These are phyloP conservation scores for Coracias cyanogaster DNA, from an alignment of 2,797 vertebrate species.

Conservation along the genomic window DNA sequence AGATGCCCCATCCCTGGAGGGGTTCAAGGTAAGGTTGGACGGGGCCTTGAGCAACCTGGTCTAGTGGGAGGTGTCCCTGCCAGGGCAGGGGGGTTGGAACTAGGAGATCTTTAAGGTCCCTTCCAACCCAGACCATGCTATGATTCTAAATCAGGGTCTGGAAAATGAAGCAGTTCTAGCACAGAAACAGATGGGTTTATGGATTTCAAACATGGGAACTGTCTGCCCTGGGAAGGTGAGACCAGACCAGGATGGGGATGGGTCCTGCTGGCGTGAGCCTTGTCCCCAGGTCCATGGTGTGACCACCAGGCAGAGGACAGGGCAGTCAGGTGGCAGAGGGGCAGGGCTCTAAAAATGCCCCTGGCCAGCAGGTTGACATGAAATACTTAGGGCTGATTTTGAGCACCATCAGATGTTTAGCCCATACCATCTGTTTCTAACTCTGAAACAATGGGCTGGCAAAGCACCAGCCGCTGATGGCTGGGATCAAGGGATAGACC, in stretches of 20 bases:
- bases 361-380: neutral
- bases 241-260: neutral
- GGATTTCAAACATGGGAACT: neutral
- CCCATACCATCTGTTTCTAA: neutral
- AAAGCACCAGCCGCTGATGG: neutral
- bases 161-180: neutral
- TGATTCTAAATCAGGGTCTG: neutral
- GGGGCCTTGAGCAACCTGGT: too few species aligned
- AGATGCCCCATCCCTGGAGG: too few species aligned
- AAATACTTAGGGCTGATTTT: neutral
- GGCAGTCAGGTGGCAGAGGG: too few species aligned
- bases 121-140: too few species aligned
- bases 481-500: neutral
- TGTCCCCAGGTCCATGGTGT: accelerated
- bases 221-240: neutral
- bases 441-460: neutral
- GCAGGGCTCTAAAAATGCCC: neutral
- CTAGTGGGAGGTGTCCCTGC: too few species aligned
- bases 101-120: too few species aligned
- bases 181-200: neutral
- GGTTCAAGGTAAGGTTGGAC: too few species aligned
- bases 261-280: neutral
- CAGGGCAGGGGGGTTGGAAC: too few species aligned
- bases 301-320: neutral
- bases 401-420: neutral